A percentile compares a stretch with the other conserved stretches of the same genome.
Conservation (phyloP, 2,888 invertebrate genomes). For the Rhimphoctona megacephalus region DNA sequence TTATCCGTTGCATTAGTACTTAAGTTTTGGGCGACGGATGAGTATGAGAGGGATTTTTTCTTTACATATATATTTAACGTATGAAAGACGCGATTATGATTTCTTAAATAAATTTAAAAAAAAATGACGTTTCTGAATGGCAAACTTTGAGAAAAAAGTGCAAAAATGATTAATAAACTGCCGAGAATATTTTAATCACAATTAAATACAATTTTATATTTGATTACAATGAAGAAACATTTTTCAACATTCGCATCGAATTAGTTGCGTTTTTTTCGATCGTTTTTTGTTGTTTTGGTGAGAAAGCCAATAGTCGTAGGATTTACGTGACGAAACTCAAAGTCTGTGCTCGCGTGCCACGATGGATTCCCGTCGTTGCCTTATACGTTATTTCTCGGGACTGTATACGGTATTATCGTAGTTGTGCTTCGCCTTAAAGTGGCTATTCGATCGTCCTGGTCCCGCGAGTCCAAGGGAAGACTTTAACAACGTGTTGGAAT, state of each 20-base stretch:
- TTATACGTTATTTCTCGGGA: slow-evolving; percentile 55
- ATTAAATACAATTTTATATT: no score
- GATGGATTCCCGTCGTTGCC: slow-evolving; percentile 51
- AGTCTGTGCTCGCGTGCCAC: slow-evolving; percentile 48
- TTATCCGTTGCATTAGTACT: not conserved
- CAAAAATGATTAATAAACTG: not conserved
- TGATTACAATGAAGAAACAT: not conserved
- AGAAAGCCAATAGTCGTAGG: slow-evolving; percentile 19
- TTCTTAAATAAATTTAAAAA: not conserved
- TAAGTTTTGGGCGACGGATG: not conserved
- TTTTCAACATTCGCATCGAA: not conserved
- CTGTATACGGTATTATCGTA: slow-evolving; percentile 51
- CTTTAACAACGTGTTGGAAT: slow-evolving; percentile 61
- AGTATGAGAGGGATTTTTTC: not conserved
- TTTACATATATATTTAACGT: not conserved
- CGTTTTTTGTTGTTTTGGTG: not conserved
- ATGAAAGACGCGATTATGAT: no score
- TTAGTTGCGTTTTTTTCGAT: not conserved
- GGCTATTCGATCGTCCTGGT: slow-evolving; percentile 40
- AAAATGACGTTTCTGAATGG: not conserved
- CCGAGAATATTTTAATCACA: not conserved
- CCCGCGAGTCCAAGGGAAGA: slow-evolving; percentile 43
- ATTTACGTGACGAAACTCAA: slow-evolving; percentile 12
- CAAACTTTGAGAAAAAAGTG: not conserved
- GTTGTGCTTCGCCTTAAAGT: slow-evolving; percentile 46